A percentile compares a stretch with the other conserved stretches of the same genome.
phyloP scores from a whole-genome alignment of 1,140 invertebrate genomes.

The Cepaea nemoralis region DNA sequence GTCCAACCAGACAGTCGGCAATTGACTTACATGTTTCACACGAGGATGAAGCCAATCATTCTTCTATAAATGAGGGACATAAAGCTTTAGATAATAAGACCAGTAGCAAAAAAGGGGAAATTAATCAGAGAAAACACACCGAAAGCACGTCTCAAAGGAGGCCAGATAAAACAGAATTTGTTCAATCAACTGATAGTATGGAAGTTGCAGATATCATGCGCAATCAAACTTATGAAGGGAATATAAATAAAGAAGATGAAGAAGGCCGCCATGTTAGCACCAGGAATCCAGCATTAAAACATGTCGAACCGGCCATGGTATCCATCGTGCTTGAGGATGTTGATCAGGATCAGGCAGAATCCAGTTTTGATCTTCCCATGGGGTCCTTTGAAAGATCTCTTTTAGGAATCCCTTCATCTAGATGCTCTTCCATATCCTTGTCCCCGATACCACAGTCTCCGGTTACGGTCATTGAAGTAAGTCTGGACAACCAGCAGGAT shows the following conservation, averaged over 20 bases:
- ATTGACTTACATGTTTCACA: too few species aligned
- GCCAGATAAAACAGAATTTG: not conserved
- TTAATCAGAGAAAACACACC: too few species aligned
- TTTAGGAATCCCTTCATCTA: constrained; percentile 41
- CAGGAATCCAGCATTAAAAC: constrained; percentile 4
- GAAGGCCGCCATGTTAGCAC: not conserved
- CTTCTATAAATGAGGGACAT: too few species aligned
- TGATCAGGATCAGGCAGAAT: constrained; percentile 22
- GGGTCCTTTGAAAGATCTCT: not conserved
- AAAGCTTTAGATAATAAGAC: too few species aligned
- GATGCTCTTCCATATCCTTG: constrained; percentile 51
- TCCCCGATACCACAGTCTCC: constrained; percentile 63
- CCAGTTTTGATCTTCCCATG: not conserved
- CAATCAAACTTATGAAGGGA: not conserved
- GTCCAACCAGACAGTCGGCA: too few species aligned
- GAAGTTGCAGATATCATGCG: constrained; percentile 64
- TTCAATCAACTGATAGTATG: constrained; percentile 54
- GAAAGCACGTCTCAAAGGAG: not conserved
- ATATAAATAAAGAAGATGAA: not conserved
- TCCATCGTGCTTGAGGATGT: constrained; percentile 53
- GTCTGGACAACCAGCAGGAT: constrained; percentile 66
- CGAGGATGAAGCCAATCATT: too few species aligned
- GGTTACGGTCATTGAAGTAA: constrained; percentile 66
- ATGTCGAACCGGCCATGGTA: constrained; percentile 56
- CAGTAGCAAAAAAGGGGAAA: too few species aligned